phyloP scores from a whole-genome alignment of 2,113 vertebrate species.

The Capra hircus region DNA sequence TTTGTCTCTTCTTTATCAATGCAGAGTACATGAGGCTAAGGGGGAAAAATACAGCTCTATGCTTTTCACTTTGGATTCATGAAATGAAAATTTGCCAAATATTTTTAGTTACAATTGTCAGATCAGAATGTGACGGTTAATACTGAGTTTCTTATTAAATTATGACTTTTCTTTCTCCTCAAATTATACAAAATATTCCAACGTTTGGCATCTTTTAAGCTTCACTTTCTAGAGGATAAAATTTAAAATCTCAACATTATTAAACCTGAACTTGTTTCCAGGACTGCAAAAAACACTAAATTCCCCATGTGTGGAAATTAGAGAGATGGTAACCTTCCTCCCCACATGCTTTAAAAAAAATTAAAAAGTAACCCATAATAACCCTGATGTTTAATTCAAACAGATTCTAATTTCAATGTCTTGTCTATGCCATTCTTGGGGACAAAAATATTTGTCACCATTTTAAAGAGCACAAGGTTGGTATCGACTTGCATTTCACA shows the following conservation, averaged over 20 bases:
- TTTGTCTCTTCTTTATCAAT: slow-evolving; percentile 21
- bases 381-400: background rate
- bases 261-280: background rate
- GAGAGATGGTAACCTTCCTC: background rate
- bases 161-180: background rate
- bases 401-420: background rate
- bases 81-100: background rate
- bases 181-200: background rate
- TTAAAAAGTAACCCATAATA: background rate
- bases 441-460: background rate
- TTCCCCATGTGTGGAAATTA: background rate
- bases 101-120: background rate
- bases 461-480: background rate
- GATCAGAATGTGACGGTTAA: background rate
- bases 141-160: slow-evolving; percentile 10
- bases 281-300: background rate
- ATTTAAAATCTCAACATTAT: background rate
- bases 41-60: background rate
- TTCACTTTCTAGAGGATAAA: background rate
- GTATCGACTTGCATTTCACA: background rate
- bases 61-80: background rate
- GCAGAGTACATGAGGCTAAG: background rate
- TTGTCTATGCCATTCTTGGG: background rate
- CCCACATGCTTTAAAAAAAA: background rate
- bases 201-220: background rate